These are phyloP conservation scores for Danaus plexippus DNA, from an alignment of 1,140 invertebrate genomes.

Conservation along the genomic window DNA sequence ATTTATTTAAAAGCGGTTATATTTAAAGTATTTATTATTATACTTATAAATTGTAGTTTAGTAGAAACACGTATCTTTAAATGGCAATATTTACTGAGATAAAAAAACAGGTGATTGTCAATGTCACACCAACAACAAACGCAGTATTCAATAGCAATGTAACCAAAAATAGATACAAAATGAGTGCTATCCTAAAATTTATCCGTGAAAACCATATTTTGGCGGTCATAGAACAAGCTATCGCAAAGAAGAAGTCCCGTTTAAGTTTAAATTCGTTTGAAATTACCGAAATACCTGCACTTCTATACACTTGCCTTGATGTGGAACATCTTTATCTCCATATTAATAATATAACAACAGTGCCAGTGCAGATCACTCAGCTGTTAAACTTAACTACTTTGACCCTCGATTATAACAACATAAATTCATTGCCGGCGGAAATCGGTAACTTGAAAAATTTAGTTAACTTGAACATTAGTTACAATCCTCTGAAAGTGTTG, in stretches of 20 bases:
- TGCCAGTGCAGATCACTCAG: slow-evolving; percentile 58
- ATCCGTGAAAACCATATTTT: slow-evolving; percentile 76
- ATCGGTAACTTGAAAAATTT: slow-evolving; percentile 76
- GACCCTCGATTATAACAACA: slow-evolving; percentile 76
- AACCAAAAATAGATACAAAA: slow-evolving; percentile 61
- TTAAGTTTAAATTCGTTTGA: slow-evolving; percentile 74
- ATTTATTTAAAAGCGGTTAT: too few species aligned
- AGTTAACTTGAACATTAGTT: slow-evolving; percentile 85
- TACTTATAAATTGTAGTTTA: too few species aligned
- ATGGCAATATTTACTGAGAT: slow-evolving; percentile 20
- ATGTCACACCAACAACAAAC: slow-evolving; percentile 37
- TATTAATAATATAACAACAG: slow-evolving; percentile 71
- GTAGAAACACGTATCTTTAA: background rate
- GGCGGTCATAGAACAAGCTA: slow-evolving; percentile 74
- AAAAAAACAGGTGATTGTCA: slow-evolving; percentile 25
- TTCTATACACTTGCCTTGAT: slow-evolving; percentile 69
- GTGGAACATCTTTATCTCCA: slow-evolving; percentile 74
- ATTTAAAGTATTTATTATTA: too few species aligned
- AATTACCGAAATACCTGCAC: slow-evolving; percentile 71
- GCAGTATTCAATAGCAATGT: slow-evolving; percentile 42
- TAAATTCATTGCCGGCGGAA: slow-evolving; percentile 76
- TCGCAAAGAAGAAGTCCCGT: slow-evolving; percentile 70
- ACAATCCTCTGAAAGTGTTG: slow-evolving; percentile 81
- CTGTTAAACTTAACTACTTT: slow-evolving; percentile 66
- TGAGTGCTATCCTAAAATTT: slow-evolving; percentile 75